A percentile compares a stretch with the other conserved stretches of the same genome.
Evolutionary conservation across 2,888 invertebrate species (phyloP).

Genomic region (Drosophila prolongata): DNA sequence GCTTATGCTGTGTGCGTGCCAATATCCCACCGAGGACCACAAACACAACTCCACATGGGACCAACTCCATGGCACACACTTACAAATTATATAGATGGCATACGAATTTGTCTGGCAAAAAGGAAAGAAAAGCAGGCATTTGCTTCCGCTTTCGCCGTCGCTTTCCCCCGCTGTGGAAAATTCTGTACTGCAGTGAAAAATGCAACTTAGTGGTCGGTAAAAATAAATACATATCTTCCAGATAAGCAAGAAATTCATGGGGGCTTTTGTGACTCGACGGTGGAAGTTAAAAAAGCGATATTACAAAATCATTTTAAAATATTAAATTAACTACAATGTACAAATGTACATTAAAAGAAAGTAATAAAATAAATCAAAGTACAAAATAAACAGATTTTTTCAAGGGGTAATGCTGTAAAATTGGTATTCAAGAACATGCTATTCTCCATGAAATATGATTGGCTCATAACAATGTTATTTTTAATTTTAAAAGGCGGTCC

Average conservation of each 20-base stretch:
- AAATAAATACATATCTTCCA: conserved; percentile 5
- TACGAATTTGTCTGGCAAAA: conserved; percentile 6
- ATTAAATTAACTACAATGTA: too few species aligned
- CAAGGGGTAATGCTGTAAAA: too few species aligned
- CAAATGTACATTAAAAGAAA: too few species aligned
- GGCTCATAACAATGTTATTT: too few species aligned
- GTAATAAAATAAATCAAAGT: too few species aligned
- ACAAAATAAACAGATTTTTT: too few species aligned
- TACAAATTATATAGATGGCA: neutral
- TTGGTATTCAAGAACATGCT: too few species aligned
- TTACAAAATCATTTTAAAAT: too few species aligned
- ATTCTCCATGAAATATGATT: too few species aligned
- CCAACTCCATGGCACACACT: neutral
- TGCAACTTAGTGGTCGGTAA: conserved; percentile 10
- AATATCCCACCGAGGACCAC: conserved; percentile 39
- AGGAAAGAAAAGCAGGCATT: neutral
- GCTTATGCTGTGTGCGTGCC: conserved; percentile 65
- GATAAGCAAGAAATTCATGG: neutral
- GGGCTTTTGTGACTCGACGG: neutral
- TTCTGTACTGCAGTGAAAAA: conserved; percentile 2
- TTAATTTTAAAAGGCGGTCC: too few species aligned
- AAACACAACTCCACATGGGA: conserved; percentile 22
- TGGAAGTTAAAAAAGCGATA: neutral
- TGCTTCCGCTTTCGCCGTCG: neutral
- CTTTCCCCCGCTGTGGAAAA: neutral